A percentile compares a stretch with the other conserved stretches of the same genome.
phyloP scores from a whole-genome alignment of 1,140 invertebrate species.

The Zaprionus davidi region DNA sequence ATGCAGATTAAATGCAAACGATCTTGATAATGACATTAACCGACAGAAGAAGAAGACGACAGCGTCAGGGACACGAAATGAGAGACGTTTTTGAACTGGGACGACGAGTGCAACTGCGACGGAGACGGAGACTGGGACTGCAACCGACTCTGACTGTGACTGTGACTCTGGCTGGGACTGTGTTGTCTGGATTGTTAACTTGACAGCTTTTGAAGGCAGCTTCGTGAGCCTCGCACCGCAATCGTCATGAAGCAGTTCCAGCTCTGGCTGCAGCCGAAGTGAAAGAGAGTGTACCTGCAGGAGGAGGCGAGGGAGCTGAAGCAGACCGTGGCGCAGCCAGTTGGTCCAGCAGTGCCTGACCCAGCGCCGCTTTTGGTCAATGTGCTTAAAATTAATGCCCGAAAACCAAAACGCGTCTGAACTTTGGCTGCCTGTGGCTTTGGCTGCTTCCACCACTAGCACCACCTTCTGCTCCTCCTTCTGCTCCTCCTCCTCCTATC shows the following conservation, averaged over 20 bases:
- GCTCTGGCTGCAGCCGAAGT: constrained; percentile 8
- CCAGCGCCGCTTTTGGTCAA: constrained; percentile 77
- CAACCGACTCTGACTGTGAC: constrained; percentile 19
- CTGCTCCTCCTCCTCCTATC: neutral
- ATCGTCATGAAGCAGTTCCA: constrained; percentile 52
- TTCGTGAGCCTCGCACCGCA: constrained; percentile 74
- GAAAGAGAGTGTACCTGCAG: constrained; percentile 5
- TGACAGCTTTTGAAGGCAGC: constrained; percentile 82
- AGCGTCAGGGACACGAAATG: constrained; percentile 51
- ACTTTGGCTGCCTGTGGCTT: constrained; percentile 52
- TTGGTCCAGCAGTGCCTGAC: constrained; percentile 50
- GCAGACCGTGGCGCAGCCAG: neutral
- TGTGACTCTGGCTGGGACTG: constrained; percentile 41
- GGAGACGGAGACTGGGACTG: constrained; percentile 12
- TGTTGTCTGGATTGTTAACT: constrained; percentile 82
- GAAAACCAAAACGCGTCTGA: constrained; percentile 62
- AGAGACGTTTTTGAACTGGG: constrained; percentile 34
- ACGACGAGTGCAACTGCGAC: constrained; percentile 26
- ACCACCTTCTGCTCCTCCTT: neutral
- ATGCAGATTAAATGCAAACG: constrained; percentile 84
- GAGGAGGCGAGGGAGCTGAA: neutral
- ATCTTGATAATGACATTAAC: constrained; percentile 84
- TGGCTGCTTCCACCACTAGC: constrained; percentile 30
- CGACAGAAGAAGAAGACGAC: constrained; percentile 73
- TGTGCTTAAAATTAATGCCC: constrained; percentile 77